Evolutionary conservation across 1,140 invertebrate genomes (phyloP).

Genomic region (Alviniconcha marisindica): DNA sequence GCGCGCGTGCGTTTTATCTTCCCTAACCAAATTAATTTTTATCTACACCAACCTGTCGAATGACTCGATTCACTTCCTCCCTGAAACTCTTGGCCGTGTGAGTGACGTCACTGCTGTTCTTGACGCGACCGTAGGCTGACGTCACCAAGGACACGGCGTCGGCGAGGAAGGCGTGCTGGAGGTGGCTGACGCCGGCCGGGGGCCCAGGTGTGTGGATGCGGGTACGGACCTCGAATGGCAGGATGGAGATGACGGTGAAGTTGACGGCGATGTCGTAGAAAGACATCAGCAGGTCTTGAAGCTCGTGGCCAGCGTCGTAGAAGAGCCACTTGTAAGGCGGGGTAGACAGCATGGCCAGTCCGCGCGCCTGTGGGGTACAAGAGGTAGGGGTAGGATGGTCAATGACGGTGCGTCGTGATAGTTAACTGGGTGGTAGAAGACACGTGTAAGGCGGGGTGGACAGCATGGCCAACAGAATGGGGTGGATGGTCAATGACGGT

Average conservation of each 20-base stretch:
- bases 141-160: conserved; percentile 12
- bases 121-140: conserved; percentile 14
- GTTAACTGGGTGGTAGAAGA: no score
- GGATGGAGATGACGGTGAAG: conserved; percentile 64
- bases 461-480: no score
- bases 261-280: conserved; percentile 66
- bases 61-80: not conserved
- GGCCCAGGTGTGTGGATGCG: not conserved
- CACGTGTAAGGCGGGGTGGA: no score
- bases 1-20: no score
- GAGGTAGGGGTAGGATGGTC: no score
- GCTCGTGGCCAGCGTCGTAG: conserved; percentile 63
- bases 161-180: not conserved
- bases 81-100: not conserved
- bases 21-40: no score
- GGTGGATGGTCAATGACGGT: no score
- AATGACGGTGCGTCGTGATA: no score
- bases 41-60: not conserved
- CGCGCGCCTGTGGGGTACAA: conserved; percentile 57
- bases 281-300: conserved; percentile 50
- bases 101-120: no score
- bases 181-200: not conserved
- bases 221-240: conserved; percentile 38
- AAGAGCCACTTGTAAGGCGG: conserved; percentile 71
- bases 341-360: conserved; percentile 69